Percentiles rank a stretch among this genome's conserved stretches.
phyloP scores from a whole-genome alignment of 2,797 vertebrate genomes.

The Dromococcyx pavoninus region DNA sequence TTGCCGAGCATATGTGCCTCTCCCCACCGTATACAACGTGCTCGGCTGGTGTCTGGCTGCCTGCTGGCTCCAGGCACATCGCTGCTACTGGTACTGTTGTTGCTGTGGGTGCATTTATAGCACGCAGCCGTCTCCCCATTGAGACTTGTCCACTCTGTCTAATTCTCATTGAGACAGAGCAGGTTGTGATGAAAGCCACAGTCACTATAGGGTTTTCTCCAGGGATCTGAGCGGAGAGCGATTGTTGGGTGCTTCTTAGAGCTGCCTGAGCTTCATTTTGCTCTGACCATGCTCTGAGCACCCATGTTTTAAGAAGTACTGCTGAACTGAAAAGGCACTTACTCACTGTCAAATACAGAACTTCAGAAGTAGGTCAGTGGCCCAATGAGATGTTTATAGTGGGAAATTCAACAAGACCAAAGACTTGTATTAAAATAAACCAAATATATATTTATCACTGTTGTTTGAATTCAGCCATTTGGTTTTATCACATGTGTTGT shows the following conservation, averaged over 20 bases:
- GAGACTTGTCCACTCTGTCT: background rate
- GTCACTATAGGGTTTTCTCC: background rate
- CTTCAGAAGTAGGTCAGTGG: slow-evolving; percentile 47
- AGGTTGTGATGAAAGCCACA: fast-evolving
- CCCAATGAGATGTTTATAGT: slow-evolving; percentile 18
- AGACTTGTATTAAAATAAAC: background rate
- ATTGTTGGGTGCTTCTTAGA: background rate
- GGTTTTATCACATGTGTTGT: background rate
- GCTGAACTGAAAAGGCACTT: background rate
- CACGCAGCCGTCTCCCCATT: fast-evolving
- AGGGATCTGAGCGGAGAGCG: background rate
- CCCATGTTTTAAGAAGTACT: background rate
- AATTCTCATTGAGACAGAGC: background rate
- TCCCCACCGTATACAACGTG: background rate
- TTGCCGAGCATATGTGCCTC: background rate
- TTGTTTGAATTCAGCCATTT: background rate
- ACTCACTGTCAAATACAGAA: background rate
- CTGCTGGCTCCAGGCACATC: background rate
- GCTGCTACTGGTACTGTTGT: background rate
- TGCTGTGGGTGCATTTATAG: background rate
- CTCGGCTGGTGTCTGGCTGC: background rate
- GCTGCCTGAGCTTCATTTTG: background rate
- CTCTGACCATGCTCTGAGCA: background rate
- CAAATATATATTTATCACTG: background rate
- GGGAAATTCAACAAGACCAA: background rate